Conservation (phyloP, 2,888 invertebrate species). For the Idaea straminata region DNA sequence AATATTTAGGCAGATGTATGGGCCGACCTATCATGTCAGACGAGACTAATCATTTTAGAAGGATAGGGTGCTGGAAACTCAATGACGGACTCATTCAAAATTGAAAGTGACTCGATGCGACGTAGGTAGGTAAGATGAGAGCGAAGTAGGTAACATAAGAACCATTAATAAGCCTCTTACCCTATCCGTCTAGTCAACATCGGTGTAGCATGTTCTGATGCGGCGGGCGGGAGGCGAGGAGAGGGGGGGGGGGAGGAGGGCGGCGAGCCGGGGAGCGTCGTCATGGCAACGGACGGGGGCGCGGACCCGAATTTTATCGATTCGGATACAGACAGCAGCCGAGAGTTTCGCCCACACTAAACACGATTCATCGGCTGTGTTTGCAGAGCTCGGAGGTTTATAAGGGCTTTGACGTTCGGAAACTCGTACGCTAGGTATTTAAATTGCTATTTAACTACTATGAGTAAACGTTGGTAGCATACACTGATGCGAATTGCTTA, state of each 20-base stretch:
- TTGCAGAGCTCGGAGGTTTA: slow-evolving; percentile 74
- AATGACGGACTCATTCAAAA: slow-evolving; percentile 18
- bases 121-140: slow-evolving; percentile 36
- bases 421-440: slow-evolving; percentile 57
- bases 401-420: slow-evolving; percentile 70
- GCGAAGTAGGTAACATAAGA: slow-evolving; percentile 70
- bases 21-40: slow-evolving; percentile 1
- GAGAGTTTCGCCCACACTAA: slow-evolving; percentile 66
- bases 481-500: slow-evolving; percentile 40
- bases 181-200: slow-evolving; percentile 80
- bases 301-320: slow-evolving; percentile 80
- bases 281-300: slow-evolving; percentile 71
- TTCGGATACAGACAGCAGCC: slow-evolving; percentile 77
- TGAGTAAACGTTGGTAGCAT: slow-evolving; percentile 33
- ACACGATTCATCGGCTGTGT: slow-evolving; percentile 75
- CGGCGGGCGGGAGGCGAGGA: slow-evolving; percentile 44
- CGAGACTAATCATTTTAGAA: slow-evolving; percentile 2
- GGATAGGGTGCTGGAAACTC: slow-evolving; percentile 8
- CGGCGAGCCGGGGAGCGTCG: slow-evolving; percentile 58
- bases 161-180: slow-evolving; percentile 80
- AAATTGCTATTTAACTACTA: slow-evolving; percentile 45
- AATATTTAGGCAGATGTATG: background rate
- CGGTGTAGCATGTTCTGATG: slow-evolving; percentile 67
- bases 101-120: slow-evolving; percentile 29
- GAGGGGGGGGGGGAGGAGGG: slow-evolving; percentile 40